These are phyloP conservation scores for Leptinotarsa haldemani DNA, from an alignment of 2,888 invertebrate species.

Conservation along the genomic window DNA sequence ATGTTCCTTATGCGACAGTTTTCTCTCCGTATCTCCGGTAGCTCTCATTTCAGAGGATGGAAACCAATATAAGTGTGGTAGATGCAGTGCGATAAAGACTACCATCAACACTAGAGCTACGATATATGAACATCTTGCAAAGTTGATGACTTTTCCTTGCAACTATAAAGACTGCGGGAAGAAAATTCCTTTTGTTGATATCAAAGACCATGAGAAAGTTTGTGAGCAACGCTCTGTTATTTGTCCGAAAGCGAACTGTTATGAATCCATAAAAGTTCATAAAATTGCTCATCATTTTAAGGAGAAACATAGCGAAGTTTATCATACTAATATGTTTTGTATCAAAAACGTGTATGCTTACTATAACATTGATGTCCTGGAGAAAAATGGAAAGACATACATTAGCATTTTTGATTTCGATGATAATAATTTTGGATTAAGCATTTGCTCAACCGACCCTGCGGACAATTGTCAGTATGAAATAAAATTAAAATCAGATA, in stretches of 20 bases:
- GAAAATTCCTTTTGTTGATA: slow-evolving; percentile 38
- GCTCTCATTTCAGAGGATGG: slow-evolving; percentile 45
- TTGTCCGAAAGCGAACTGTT: slow-evolving; percentile 44
- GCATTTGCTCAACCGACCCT: slow-evolving; percentile 40
- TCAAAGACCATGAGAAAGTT: slow-evolving; percentile 43
- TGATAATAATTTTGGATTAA: slow-evolving; percentile 45
- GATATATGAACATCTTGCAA: slow-evolving; percentile 44
- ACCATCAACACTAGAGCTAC: slow-evolving; percentile 38
- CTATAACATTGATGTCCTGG: slow-evolving; percentile 44
- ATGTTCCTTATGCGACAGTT: slow-evolving; percentile 42
- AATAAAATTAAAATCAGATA: slow-evolving; percentile 40
- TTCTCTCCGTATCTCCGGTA: slow-evolving; percentile 41
- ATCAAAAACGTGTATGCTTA: slow-evolving; percentile 44
- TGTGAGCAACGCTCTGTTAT: slow-evolving; percentile 35
- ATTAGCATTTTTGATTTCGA: slow-evolving; percentile 45
- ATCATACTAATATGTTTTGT: slow-evolving; percentile 36
- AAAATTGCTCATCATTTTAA: slow-evolving; percentile 43
- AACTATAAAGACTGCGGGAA: slow-evolving; percentile 39
- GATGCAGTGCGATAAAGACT: slow-evolving; percentile 43
- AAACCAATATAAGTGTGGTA: slow-evolving; percentile 44
- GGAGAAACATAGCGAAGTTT: slow-evolving; percentile 42
- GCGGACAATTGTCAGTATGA: slow-evolving; percentile 40
- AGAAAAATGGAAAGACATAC: slow-evolving; percentile 43
- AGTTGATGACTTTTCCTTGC: slow-evolving; percentile 42
- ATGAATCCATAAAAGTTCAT: slow-evolving; percentile 36